Base-by-base conservation (phyloP, 2,888 invertebrate species). In the Xestoiulus laeticollis region DNA sequence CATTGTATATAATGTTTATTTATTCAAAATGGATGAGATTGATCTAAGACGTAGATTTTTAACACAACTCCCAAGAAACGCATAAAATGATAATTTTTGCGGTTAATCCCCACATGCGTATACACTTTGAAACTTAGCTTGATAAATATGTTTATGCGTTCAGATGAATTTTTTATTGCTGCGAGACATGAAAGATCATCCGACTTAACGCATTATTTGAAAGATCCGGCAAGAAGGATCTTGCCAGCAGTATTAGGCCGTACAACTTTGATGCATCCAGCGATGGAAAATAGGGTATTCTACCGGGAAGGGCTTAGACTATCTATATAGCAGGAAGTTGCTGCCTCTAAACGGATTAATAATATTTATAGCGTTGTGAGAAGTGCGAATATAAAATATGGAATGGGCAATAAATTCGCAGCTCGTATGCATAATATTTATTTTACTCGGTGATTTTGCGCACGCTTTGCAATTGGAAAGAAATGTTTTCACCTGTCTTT, bases 101-200 rank as follows among this genome's bases (percentile, higher is more conserved):
- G 30, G 26, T 5, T 30, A 30, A 26, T 1, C 78, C 30, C 78
- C 16, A 30, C 12, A 30, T 48, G 19, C 48, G 22, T 8, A 22
- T 68, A 26, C 26, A 22, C 22, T 8, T 68, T 59, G 59, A 59
- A n/a, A 68, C 10, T 68, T 22, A 68, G n/a, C 10, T 68, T 78
- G 78, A 78, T 78, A 78, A 30, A 78, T 68, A 26, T 78, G 78
- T 78, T 30, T 78, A 78, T 78, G 30, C 10, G 78, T 78, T 78
- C 30, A 4, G 6, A 26, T 78, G 78, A 78, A 78, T 78, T 78
- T 30, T 78, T 78, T 78, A 78, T 30, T 4, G 30, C 30, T 78
- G 12, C 30, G 14, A 78, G 14, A 30, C 78, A 12, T 22, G 30
- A 30, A 78, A 30, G 78, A 78, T 78, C 78, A 30, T 30, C 78